Evolutionary conservation across 2,888 invertebrate genomes (phyloP), one percentile per base, ranked within the genome.

Genomic region (Nomada ruficornis): DNA sequence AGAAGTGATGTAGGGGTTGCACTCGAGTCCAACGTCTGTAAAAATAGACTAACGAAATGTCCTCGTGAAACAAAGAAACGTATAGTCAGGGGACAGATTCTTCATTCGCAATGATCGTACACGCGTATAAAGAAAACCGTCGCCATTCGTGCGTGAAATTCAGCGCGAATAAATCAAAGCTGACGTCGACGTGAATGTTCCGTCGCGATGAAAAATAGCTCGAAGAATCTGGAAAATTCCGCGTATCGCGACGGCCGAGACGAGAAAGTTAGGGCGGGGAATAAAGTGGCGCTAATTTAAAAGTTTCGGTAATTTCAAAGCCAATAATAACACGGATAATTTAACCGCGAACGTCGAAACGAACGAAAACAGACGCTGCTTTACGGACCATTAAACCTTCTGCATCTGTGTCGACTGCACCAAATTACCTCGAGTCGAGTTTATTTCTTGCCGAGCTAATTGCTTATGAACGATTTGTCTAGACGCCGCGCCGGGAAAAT

Each of bases 121-220:
- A 63, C 69, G 29, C 85, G 78, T 59, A 47, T 57, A 57, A 76
- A 63, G 63, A 29, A 50, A 15, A 36, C 20, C 29, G 15, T 26
- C 67, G 75, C 60, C 67, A 55, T 77, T 70, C 71, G 72, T 47
- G 26, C 57, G 74, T 65, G 69, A 74, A 64, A 26, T 64, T 70
- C 57, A 20, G 68, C 11, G 57, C 44, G 70, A 44, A 76, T 80
- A 67, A 82, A 85, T 82, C 85, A 78, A 44, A 60, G 52, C 44
- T 57, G 63, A 68, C 71, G 77, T 13, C 63, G 70, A 80, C 62
- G 82, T 77, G 80, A 80, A 86, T 63, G 83, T 57, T 23, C 47
- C 29, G 65, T 36, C 36, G 10, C 26, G 26, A 15, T n/a, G 63
- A 55, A 52, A 52, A 52, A 36, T 52, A 20, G 52, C 50, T 50